Percentiles rank a stretch among this genome's conserved stretches.
These are phyloP conservation scores for Papilio gigon DNA, from an alignment of 2,888 invertebrate species.

Conservation along the genomic window DNA sequence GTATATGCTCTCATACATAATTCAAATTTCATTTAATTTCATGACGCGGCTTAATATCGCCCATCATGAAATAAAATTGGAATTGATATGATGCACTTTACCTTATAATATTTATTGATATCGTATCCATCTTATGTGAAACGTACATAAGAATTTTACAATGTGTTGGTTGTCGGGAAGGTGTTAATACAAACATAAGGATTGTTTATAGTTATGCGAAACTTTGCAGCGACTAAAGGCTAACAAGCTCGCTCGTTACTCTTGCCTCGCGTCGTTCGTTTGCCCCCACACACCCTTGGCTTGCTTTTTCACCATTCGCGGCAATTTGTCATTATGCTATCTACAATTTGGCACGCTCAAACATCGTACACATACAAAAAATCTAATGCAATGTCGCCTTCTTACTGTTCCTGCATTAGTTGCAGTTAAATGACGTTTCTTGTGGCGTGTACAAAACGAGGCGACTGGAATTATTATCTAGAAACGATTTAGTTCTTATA, in stretches of 20 bases:
- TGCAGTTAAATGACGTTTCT: constrained; percentile 39
- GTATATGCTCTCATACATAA: constrained; percentile 63
- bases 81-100: constrained; percentile 4
- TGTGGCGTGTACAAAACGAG: constrained; percentile 20
- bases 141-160: neutral
- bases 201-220: constrained; percentile 27
- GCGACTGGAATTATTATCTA: constrained; percentile 15
- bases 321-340: constrained; percentile 60
- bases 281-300: constrained; percentile 19
- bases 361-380: constrained; percentile 46
- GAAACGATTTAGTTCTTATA: constrained; percentile 25
- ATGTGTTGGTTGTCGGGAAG: constrained; percentile 12
- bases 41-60: neutral
- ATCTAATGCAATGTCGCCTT: constrained; percentile 31
- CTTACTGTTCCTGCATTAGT: constrained; percentile 30
- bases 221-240: constrained; percentile 20
- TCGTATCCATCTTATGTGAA: constrained; percentile 8
- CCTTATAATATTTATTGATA: constrained; percentile 2
- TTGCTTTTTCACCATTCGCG: constrained; percentile 41
- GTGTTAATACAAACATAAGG: constrained; percentile 26
- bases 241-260: constrained; percentile 41
- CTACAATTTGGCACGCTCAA: constrained; percentile 63
- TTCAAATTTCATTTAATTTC: constrained; percentile 57
- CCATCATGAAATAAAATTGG: too few relatives aligned
- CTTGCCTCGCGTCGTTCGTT: constrained; percentile 32